Conservation (phyloP, 2,888 invertebrate genomes). For the Drosophila austrosaltans region DNA sequence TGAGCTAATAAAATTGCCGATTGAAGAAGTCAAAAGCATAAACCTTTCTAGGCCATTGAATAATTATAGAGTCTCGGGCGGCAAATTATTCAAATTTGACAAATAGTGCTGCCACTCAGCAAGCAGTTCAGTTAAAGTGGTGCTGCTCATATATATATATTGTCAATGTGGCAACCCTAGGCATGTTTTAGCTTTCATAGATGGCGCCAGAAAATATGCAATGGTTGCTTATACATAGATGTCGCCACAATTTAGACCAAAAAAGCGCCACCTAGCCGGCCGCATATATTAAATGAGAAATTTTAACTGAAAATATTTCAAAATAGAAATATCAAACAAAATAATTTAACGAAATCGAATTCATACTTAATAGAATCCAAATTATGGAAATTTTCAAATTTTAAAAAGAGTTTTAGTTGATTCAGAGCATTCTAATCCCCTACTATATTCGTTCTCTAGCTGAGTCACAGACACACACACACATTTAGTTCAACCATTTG, state of each 20-base stretch:
- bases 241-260: background rate
- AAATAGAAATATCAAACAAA: no score
- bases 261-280: background rate
- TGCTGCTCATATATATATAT: background rate
- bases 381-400: background rate
- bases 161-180: background rate
- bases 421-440: background rate
- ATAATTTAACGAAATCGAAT: no score
- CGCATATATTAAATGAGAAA: no score
- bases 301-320: no score
- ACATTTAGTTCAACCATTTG: background rate
- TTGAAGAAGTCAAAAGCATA: background rate
- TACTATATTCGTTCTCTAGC: background rate
- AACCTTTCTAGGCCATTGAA: constrained; percentile 1
- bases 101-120: background rate
- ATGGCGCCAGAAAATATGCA: background rate
- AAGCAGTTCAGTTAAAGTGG: background rate
- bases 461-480: background rate
- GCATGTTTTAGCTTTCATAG: background rate
- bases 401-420: background rate
- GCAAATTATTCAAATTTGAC: background rate
- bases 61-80: constrained; percentile 17
- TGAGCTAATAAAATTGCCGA: constrained; percentile 12
- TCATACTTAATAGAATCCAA: background rate
- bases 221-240: background rate